Evolutionary conservation across 2,888 invertebrate genomes (phyloP), one percentile per base, ranked within the genome.

Genomic region (Terebella lapidaria): DNA sequence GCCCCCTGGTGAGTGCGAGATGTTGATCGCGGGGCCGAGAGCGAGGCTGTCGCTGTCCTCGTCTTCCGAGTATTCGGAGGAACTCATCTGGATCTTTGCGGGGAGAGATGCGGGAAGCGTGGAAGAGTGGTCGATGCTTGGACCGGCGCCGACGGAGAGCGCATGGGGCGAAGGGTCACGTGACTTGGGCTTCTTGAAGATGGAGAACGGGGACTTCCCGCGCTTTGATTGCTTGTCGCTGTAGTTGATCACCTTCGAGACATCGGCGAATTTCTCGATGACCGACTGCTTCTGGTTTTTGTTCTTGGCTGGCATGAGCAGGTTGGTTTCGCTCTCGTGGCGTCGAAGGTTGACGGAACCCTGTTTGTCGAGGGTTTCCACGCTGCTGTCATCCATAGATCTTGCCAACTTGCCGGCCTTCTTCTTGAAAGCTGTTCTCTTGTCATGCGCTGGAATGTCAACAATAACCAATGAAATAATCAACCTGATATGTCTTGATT

Each of bases 121-220:
- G 59, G n/a, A 28, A 27, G 18, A 45, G 22, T 20, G 5, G 15
- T n/a, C 18, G 18, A 2, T 46, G 54, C 53, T 46, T 5, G 59
- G 29, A 54, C 5, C 45, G 56, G 54, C 22, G 56, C 54, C 0
- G 86, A 86, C 65, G 89, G 89, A 0, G 89, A 88, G 0, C 88
- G 88, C 72, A 86, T 87, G 0, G 87, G 88, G 22, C 86, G 87
- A 67, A 87, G 88, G 72, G 87, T 67, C 66, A 86, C 24, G 87
- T 87, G 54, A 59, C 83, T 46, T 89, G 86, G 78, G 62, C 63
- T 78, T 75, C 68, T 76, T 75, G 68, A 79, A 77, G 45, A 76
- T 61, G 49, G 90, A 90, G 81, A 96, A 95, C 22, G 95, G 94
- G 45, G 62, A 64, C 55, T 62, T 64, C 5, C 55, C 57, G 30